These are phyloP conservation scores for Dyspetes luteomarginatus DNA, from an alignment of 2,888 invertebrate species.

Conservation along the genomic window DNA sequence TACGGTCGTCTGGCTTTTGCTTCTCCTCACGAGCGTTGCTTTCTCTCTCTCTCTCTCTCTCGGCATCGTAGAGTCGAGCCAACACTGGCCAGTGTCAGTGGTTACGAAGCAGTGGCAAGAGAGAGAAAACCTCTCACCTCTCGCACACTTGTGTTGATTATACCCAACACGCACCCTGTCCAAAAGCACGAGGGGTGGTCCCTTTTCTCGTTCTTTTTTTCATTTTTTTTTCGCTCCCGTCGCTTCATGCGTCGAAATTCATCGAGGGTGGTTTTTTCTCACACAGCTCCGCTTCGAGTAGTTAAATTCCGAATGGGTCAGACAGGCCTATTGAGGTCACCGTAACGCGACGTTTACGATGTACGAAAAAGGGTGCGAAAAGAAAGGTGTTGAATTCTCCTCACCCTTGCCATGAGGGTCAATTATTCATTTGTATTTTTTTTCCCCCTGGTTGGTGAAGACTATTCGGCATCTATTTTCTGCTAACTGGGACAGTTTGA, in stretches of 20 bases:
- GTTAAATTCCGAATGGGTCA: constrained; percentile 59
- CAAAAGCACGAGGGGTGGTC: constrained; percentile 36
- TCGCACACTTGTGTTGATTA: background rate
- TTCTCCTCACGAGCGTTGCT: constrained; percentile 61
- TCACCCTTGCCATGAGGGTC: background rate
- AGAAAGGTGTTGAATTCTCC: constrained; percentile 24
- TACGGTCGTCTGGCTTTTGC: constrained; percentile 77
- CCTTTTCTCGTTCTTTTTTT: constrained; percentile 14
- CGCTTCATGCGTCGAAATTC: background rate
- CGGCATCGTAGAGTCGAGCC: background rate
- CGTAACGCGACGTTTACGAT: constrained; percentile 44
- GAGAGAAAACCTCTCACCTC: background rate
- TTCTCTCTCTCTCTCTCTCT: background rate
- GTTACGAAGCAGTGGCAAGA: constrained; percentile 5
- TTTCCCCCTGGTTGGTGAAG: background rate
- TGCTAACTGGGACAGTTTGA: background rate
- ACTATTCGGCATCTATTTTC: background rate
- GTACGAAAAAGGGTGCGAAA: constrained; percentile 12
- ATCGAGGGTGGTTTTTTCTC: constrained; percentile 17
- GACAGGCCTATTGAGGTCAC: constrained; percentile 51
- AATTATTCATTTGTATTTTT: constrained; percentile 2
- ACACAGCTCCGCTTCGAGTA: constrained; percentile 33
- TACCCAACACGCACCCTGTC: constrained; percentile 18
- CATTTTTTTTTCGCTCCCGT: background rate
- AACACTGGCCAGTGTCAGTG: constrained; percentile 38